These are phyloP conservation scores for Carterocephalus palaemon DNA, from an alignment of 2,888 invertebrate species.

Conservation along the genomic window DNA sequence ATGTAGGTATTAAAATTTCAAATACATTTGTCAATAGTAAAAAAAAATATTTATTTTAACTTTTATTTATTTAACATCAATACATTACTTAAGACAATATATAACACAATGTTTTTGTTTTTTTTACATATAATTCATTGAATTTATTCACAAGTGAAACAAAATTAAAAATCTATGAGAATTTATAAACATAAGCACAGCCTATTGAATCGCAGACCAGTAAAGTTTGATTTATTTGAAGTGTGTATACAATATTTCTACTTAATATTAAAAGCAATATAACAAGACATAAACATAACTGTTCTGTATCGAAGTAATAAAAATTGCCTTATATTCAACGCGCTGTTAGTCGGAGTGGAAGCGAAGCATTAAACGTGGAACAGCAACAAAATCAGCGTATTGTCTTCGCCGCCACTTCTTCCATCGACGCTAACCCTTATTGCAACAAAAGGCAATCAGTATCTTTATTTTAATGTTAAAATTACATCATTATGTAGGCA, in stretches of 20 bases:
- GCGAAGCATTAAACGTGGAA: too few species aligned
- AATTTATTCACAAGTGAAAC: conserved; percentile 46
- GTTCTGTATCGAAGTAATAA: background rate
- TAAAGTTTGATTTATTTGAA: conserved; percentile 48
- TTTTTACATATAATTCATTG: conserved; percentile 41
- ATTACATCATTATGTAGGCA: too few species aligned
- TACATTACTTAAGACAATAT: conserved; percentile 49
- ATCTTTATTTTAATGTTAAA: too few species aligned
- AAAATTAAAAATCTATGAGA: conserved; percentile 51
- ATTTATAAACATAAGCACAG: conserved; percentile 68
- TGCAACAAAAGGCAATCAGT: too few species aligned
- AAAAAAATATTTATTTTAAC: conserved; percentile 7
- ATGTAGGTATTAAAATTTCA: background rate
- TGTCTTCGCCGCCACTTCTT: too few species aligned
- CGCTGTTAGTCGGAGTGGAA: too few species aligned
- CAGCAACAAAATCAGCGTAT: too few species aligned
- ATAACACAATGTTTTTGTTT: conserved; percentile 45
- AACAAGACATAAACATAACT: background rate
- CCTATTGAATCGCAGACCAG: conserved; percentile 76
- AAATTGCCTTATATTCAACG: too few species aligned
- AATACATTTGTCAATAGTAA: conserved; percentile 6
- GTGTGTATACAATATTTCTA: conserved; percentile 11
- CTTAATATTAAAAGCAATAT: conserved; percentile 18
- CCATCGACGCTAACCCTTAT: too few species aligned
- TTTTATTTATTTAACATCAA: conserved; percentile 58